Evolutionary conservation across 1,140 invertebrate genomes (phyloP).

Genomic region (Gonioctena quinquepunctata): DNA sequence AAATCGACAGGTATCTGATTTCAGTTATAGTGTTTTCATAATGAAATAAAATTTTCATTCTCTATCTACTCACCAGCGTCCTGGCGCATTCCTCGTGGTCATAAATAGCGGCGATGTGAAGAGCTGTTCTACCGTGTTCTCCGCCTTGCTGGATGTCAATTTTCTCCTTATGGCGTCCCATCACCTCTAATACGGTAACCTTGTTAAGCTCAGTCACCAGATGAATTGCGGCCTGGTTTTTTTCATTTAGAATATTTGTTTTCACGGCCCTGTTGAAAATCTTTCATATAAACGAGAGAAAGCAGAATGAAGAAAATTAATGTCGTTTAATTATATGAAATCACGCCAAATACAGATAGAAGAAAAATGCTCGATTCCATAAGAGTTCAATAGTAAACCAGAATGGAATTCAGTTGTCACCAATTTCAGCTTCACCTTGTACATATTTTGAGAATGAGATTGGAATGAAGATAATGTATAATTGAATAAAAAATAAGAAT

Average conservation of each 20-base stretch:
- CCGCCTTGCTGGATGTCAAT: conserved; percentile 75
- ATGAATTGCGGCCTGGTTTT: conserved; percentile 77
- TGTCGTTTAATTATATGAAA: too few species aligned
- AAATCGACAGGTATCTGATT: too few species aligned
- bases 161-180: conserved; percentile 68
- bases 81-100: conserved; percentile 79
- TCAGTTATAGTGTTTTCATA: too few species aligned
- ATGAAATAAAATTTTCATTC: neutral
- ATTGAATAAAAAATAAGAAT: too few species aligned
- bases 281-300: too few species aligned
- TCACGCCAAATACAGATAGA: too few species aligned
- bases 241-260: conserved; percentile 72
- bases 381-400: neutral
- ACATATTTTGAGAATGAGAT: too few species aligned
- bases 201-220: conserved; percentile 77
- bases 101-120: conserved; percentile 81
- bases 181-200: conserved; percentile 67
- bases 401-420: neutral
- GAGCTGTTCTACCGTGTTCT: conserved; percentile 77
- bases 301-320: too few species aligned
- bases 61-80: conserved; percentile 72
- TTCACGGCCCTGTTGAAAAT: conserved; percentile 72
- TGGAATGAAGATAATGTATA: too few species aligned
- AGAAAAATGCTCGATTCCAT: too few species aligned
- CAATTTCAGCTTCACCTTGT: neutral